phyloP scores from a whole-genome alignment of 2,888 invertebrate genomes.

The Drosophila infuscata region DNA sequence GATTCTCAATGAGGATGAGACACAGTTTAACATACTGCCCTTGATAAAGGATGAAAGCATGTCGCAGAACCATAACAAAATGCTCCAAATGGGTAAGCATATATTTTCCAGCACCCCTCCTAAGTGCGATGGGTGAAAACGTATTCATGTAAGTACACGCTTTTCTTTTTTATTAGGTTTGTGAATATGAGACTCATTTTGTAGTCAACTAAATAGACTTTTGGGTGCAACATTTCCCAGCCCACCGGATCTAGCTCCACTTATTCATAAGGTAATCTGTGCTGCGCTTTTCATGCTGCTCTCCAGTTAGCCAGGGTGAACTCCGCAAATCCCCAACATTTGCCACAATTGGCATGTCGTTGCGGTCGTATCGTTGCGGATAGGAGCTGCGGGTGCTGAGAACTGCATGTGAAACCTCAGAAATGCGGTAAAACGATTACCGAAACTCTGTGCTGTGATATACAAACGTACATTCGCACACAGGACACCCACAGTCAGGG shows the following conservation, averaged over 20 bases:
- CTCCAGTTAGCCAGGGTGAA: conserved; percentile 25
- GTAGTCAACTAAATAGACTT: conserved; percentile 21
- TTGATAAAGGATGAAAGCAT: conserved; percentile 23
- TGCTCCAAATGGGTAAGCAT: conserved; percentile 18
- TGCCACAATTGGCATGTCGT: conserved; percentile 76
- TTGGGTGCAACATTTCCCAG: conserved; percentile 7
- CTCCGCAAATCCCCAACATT: conserved; percentile 52
- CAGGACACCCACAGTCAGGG: conserved; percentile 7
- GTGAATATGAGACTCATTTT: conserved; percentile 25
- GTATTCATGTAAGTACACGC: conserved; percentile 17
- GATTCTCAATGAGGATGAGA: conserved; percentile 20
- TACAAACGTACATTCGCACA: background rate
- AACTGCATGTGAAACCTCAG: conserved; percentile 64
- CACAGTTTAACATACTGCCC: conserved; percentile 1
- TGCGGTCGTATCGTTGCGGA: conserved; percentile 46
- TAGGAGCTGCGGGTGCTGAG: conserved; percentile 39
- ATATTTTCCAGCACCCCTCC: conserved; percentile 3
- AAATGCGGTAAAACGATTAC: conserved; percentile 73
- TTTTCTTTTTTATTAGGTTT: background rate
- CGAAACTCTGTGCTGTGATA: conserved; percentile 51
- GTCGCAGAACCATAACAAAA: conserved; percentile 19
- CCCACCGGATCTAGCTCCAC: background rate
- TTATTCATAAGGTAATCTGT: conserved; percentile 39
- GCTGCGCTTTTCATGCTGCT: conserved; percentile 43
- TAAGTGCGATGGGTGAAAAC: conserved; percentile 13